Base-by-base conservation (phyloP, 1,140 invertebrate genomes). In the Calliphora vicina region DNA sequence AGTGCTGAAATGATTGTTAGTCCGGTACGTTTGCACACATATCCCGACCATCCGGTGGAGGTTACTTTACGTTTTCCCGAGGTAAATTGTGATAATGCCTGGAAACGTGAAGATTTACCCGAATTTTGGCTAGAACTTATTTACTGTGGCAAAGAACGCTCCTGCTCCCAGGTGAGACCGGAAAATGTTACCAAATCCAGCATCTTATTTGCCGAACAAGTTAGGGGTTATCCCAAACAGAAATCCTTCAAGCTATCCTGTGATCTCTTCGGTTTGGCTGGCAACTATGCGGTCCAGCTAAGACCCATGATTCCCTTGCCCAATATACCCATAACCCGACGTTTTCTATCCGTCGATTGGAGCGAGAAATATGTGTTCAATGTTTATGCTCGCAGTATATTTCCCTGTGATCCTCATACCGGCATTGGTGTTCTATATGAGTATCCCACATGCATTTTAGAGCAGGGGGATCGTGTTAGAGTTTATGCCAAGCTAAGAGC, bases 301-400 rank as follows among this genome's bases (percentile, higher is more conserved):
- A 91, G 94, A 45, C 94, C 94, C 0, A 92, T 93, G 10, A 86
- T 91, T 2, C 87, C 91, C 5, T 89, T 91, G 0, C 91, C 93
- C 0, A 91, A 93, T 82, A 91, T 93, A 57, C 93, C 93, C 2
- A 93, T 93, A 0, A 93, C 94, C 20, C 93, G 94, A 91, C 94
- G 80, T 3, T 84, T 86, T 74, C 91, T 92, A 1, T 91, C 95
- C 94, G 95, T 95, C 26, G 94, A 95, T 80, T 96, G 95, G 95
- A 96, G 95, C 26, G 94, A 96, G 80, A 93, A 96, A 87, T 97
- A 95, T 86, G 94, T 95, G 9, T 94, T 97, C 86, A 96, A 96
- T 87, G 95, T 97, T 0, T 94, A 96, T 88, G 95, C 95, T 0
- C 92, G 94, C 10, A 96, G 95, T 74, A 94, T 97, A 82, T 95